These are phyloP conservation scores for Dromius quadrimaculatus DNA, from an alignment of 2,888 invertebrate species.

Conservation along the genomic window DNA sequence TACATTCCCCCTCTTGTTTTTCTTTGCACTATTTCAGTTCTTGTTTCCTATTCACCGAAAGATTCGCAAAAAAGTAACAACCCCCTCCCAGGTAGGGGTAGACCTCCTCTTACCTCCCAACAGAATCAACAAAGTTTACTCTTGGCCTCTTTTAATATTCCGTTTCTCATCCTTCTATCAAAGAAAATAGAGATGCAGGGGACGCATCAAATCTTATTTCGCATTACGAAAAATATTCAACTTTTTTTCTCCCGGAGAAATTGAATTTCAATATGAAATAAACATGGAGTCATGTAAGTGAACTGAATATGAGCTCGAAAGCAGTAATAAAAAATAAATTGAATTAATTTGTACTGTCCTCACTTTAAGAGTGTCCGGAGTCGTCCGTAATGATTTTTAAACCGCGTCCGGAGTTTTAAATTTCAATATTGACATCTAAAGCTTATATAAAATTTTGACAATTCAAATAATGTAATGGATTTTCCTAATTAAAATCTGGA, in stretches of 20 bases:
- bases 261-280: slow-evolving; percentile 57
- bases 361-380: too few species aligned
- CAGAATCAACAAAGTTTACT: slow-evolving; percentile 58
- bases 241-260: slow-evolving; percentile 55
- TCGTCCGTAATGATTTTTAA: too few species aligned
- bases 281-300: slow-evolving; percentile 49
- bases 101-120: slow-evolving; percentile 39
- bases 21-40: slow-evolving; percentile 63
- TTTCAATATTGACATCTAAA: too few species aligned
- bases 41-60: slow-evolving; percentile 57
- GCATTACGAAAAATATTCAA: slow-evolving; percentile 56
- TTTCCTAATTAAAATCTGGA: too few species aligned
- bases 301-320: too few species aligned
- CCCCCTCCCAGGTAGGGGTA: too few species aligned
- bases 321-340: too few species aligned
- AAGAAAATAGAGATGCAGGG: slow-evolving; percentile 55
- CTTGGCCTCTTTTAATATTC: slow-evolving; percentile 60
- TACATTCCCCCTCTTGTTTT: slow-evolving; percentile 63
- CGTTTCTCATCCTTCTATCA: slow-evolving; percentile 58
- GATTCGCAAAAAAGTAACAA: slow-evolving; percentile 47
- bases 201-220: slow-evolving; percentile 57
- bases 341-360: too few species aligned
- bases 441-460: too few species aligned
- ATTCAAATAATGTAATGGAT: too few species aligned
- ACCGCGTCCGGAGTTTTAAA: too few species aligned